A percentile compares a stretch with the other conserved stretches of the same genome.
Evolutionary conservation across 2,888 invertebrate genomes (phyloP).

Genomic region (Meganola albula): DNA sequence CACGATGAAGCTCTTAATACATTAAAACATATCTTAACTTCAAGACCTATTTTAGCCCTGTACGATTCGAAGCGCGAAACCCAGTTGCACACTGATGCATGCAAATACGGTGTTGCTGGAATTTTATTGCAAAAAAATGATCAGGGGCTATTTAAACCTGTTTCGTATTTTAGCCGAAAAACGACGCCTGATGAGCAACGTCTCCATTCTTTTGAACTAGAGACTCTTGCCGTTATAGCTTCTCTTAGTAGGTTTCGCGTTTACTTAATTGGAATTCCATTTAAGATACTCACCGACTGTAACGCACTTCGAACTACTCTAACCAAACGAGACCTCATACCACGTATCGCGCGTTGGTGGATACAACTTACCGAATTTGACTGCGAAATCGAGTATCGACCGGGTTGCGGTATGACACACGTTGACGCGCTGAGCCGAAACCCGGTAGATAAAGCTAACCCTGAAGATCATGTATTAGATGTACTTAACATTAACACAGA

Average conservation of each 20-base stretch:
- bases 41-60: slow-evolving; percentile 30
- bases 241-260: too few relatives aligned
- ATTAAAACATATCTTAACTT: slow-evolving; percentile 23
- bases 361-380: slow-evolving; percentile 30
- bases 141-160: slow-evolving; percentile 7
- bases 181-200: too few relatives aligned
- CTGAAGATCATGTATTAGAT: slow-evolving; percentile 1
- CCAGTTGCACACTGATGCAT: slow-evolving; percentile 41
- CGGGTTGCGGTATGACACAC: slow-evolving; percentile 23
- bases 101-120: slow-evolving; percentile 30
- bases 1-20: slow-evolving; percentile 24
- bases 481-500: slow-evolving; percentile 2
- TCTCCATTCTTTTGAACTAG: too few relatives aligned
- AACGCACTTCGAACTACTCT: neutral
- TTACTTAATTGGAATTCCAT: too few relatives aligned
- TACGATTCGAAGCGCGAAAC: slow-evolving; percentile 25
- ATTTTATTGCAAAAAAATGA: slow-evolving; percentile 31
- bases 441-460: slow-evolving; percentile 5
- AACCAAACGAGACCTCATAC: slow-evolving; percentile 4
- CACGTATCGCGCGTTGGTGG: slow-evolving; percentile 33
- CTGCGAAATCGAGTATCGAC: slow-evolving; percentile 28
- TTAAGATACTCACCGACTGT: too few relatives aligned
- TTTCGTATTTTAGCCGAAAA: slow-evolving; percentile 19
- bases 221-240: too few relatives aligned
- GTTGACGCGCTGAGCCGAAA: slow-evolving; percentile 32